phyloP scores from a whole-genome alignment of 2,113 vertebrate genomes.

The Electrona antarctica region DNA sequence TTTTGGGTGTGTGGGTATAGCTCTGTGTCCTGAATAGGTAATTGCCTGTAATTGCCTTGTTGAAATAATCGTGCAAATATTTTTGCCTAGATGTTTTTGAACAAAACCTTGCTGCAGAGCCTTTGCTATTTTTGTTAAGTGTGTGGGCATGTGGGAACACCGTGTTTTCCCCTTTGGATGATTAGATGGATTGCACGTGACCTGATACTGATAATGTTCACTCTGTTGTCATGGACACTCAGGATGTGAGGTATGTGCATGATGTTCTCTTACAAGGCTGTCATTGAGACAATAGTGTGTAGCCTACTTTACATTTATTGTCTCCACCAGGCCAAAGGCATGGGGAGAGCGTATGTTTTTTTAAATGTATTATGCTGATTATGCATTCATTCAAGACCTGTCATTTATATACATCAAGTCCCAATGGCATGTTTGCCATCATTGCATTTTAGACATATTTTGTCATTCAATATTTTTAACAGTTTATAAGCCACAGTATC shows the following conservation, averaged over 20 bases:
- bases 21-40: no score
- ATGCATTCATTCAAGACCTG: no score
- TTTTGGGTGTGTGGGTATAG: no score
- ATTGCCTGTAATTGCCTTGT: no score
- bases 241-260: not conserved
- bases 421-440: not conserved
- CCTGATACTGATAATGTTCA: slow-evolving; percentile 9
- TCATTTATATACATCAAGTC: not conserved
- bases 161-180: slow-evolving; percentile 15
- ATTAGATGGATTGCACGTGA: slow-evolving; percentile 22
- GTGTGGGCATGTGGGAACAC: not conserved
- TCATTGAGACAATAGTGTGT: not conserved
- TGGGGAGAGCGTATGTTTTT: no score
- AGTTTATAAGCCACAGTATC: no score
- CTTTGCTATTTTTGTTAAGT: not conserved
- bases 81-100: not conserved
- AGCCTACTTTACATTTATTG: no score
- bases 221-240: slow-evolving; percentile 27
- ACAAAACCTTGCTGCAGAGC: not conserved
- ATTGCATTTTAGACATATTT: not conserved
- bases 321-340: no score
- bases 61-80: no score
- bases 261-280: not conserved
- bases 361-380: not conserved
- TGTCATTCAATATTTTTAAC: no score